Evolutionary conservation across 2,113 vertebrate genomes (phyloP).

Genomic region (Hypomesus transpacificus): DNA sequence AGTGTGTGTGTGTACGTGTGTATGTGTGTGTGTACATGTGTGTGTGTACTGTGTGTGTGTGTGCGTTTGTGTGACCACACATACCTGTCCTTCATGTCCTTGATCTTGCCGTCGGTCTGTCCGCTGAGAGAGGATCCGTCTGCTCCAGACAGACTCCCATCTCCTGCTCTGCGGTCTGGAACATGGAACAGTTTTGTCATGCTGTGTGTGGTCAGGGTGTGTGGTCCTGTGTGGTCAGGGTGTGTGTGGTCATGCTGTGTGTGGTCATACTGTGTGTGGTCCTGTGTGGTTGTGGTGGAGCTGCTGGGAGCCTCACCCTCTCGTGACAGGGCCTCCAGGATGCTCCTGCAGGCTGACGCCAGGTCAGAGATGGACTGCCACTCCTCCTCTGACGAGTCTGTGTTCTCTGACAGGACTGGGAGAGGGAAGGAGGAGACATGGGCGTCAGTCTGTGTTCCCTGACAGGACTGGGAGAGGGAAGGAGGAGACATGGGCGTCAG

Average conservation of each 20-base stretch:
- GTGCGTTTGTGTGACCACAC: constrained; percentile 23
- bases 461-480: no score
- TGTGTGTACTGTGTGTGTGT: background rate
- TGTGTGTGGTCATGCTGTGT: background rate
- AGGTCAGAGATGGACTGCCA: constrained; percentile 88
- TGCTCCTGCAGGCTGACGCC: constrained; percentile 81
- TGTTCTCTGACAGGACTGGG: constrained; percentile 31
- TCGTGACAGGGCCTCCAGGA: constrained; percentile 82
- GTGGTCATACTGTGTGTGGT: background rate
- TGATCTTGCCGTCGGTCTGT: constrained; percentile 63
- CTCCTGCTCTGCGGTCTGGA: constrained; percentile 68
- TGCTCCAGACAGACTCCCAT: constrained; percentile 54
- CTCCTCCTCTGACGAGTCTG: constrained; percentile 81
- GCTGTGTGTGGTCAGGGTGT: no score
- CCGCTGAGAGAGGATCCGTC: constrained; percentile 31
- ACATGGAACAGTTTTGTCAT: background rate
- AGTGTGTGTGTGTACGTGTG: background rate
- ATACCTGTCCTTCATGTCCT: constrained; percentile 69
- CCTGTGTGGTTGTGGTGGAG: background rate
- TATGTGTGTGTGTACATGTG: background rate
- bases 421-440: no score
- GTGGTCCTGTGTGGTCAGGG: background rate
- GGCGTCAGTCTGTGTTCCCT: no score
- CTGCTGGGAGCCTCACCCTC: constrained; percentile 72
- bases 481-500: no score